Evolutionary conservation across 2,113 vertebrate species (phyloP).

Genomic region (Elanoides forficatus): DNA sequence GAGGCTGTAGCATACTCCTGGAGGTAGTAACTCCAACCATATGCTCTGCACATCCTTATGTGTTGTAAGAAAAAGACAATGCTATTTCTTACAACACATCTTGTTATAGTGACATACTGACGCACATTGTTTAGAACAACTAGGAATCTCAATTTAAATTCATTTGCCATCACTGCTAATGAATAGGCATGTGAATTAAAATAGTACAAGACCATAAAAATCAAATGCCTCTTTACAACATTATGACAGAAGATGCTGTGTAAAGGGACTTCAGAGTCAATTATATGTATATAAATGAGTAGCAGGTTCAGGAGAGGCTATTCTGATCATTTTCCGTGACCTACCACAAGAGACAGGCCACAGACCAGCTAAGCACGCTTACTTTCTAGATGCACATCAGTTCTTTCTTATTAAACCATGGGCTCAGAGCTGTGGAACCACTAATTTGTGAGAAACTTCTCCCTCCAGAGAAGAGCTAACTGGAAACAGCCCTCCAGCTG

Average conservation of each 20-base stretch:
- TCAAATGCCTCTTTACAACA: background rate
- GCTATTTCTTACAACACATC: background rate
- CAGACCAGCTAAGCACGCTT: background rate
- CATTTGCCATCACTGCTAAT: background rate
- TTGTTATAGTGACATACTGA: background rate
- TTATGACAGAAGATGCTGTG: background rate
- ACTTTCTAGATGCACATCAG: conserved; percentile 5
- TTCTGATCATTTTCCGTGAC: background rate
- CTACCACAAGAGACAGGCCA: background rate
- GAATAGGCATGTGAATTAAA: background rate
- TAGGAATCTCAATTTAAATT: background rate
- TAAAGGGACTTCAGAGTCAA: background rate
- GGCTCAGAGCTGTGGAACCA: conserved; percentile 39
- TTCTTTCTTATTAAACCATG: conserved; percentile 23
- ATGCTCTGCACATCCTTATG: background rate
- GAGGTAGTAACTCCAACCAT: background rate
- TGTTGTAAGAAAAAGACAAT: background rate
- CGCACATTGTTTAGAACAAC: background rate
- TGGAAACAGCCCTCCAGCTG: conserved; percentile 41
- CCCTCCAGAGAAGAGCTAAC: conserved; percentile 42
- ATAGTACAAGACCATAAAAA: background rate
- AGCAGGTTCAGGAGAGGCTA: conserved; percentile 1
- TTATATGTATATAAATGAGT: background rate
- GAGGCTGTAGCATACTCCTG: background rate
- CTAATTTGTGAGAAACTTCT: conserved; percentile 56